Evolutionary conservation across 92 coral and sea anemone genomes (phyloP).

Genomic region (Scolanthus callimorphus): DNA sequence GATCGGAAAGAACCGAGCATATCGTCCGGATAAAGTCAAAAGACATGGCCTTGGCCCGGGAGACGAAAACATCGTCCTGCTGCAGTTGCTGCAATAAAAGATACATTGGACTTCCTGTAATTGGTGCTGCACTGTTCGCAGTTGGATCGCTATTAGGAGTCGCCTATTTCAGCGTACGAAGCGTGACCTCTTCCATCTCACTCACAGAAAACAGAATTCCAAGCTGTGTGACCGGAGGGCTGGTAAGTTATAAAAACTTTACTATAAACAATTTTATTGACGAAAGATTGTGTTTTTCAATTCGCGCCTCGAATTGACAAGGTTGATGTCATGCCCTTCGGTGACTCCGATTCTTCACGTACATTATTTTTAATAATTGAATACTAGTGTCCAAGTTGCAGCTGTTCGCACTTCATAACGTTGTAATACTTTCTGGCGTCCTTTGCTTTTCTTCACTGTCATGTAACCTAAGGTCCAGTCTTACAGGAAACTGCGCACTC

Average conservation of each 20-base stretch:
- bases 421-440: too few species aligned
- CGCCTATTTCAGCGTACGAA: conserved; percentile 59
- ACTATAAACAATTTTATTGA: too few species aligned
- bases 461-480: too few species aligned
- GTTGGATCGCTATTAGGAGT: conserved; percentile 69
- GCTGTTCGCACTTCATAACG: too few species aligned
- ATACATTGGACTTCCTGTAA: conserved; percentile 47
- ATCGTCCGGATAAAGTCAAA: conserved; percentile 19
- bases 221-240: conserved; percentile 50
- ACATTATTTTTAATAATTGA: too few species aligned
- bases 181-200: conserved; percentile 52
- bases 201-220: conserved; percentile 68
- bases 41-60: conserved; percentile 17
- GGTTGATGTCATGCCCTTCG: too few species aligned
- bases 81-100: conserved; percentile 66
- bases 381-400: too few species aligned
- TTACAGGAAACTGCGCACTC: too few species aligned
- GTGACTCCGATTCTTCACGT: too few species aligned
- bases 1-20: conserved; percentile 16
- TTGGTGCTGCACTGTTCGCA: conserved; percentile 66
- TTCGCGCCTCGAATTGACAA: too few species aligned
- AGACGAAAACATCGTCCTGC: conserved; percentile 5
- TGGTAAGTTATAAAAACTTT: conserved; percentile 60
- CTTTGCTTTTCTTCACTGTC: too few species aligned
- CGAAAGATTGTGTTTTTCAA: too few species aligned